Conservation (phyloP, 2,113 vertebrate species). For the Genyomyrus donnyi region DNA sequence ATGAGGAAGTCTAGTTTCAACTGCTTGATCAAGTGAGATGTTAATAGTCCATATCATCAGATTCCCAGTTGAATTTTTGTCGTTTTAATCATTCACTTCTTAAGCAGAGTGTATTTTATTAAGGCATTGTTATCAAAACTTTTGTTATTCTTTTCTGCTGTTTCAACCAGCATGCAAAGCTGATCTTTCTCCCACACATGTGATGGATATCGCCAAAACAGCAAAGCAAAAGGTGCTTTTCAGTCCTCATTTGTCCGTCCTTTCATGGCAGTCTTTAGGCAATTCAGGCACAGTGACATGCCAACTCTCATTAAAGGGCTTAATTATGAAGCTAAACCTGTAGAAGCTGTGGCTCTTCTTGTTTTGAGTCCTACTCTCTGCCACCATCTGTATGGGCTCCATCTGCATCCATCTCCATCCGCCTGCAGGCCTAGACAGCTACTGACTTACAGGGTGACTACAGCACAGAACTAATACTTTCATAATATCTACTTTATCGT, state of each 20-base stretch:
- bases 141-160: not conserved
- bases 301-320: slow-evolving; percentile 1
- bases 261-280: not conserved
- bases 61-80: not conserved
- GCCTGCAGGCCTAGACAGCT: not conserved
- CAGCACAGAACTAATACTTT: not conserved
- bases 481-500: not conserved
- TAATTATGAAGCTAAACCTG: not conserved
- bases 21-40: not conserved
- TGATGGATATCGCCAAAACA: not conserved
- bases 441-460: not conserved
- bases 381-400: not conserved
- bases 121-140: not conserved
- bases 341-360: not conserved
- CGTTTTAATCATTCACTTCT: not conserved
- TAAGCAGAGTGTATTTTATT: not conserved
- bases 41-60: not conserved
- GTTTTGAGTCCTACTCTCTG: not conserved
- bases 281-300: not conserved
- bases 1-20: not conserved
- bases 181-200: not conserved
- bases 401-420: not conserved
- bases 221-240: not conserved
- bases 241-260: not conserved
- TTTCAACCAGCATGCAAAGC: not conserved